These are phyloP conservation scores for Zygogramma bicolorata DNA, from an alignment of 2,888 invertebrate species.

Conservation along the genomic window DNA sequence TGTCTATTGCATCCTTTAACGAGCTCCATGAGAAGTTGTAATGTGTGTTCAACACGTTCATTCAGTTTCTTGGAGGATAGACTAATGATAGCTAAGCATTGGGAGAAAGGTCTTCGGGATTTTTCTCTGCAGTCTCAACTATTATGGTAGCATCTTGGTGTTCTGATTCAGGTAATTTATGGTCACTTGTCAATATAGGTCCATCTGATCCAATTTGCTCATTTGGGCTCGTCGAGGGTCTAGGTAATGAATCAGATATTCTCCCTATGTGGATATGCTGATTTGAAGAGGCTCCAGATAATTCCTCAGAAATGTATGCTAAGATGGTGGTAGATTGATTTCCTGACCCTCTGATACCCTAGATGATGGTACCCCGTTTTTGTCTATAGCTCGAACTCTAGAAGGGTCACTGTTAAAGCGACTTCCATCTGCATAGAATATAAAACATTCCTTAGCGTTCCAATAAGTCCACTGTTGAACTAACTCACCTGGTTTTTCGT, in stretches of 20 bases:
- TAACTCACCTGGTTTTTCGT: slow-evolving; percentile 38
- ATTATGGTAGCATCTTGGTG: background rate
- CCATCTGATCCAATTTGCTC: background rate
- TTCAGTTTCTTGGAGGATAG: slow-evolving; percentile 8
- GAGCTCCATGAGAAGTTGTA: too few relatives aligned
- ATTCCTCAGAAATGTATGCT: background rate
- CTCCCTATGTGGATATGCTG: background rate
- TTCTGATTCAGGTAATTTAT: slow-evolving; percentile 5
- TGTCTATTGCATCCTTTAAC: too few relatives aligned
- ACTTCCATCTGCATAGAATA: slow-evolving; percentile 51
- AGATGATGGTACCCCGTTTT: too few relatives aligned
- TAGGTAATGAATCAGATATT: slow-evolving; percentile 7
- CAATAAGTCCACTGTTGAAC: slow-evolving; percentile 27
- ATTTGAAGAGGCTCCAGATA: background rate
- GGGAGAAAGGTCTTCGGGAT: background rate
- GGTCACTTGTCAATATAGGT: slow-evolving; percentile 3
- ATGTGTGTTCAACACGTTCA: too few relatives aligned
- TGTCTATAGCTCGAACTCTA: too few relatives aligned
- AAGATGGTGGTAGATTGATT: too few relatives aligned
- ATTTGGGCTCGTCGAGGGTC: background rate
- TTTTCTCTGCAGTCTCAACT: slow-evolving; percentile 11
- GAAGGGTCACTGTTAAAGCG: slow-evolving; percentile 49
- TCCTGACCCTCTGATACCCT: too few relatives aligned
- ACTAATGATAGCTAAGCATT: slow-evolving; percentile 12
- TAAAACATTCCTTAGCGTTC: slow-evolving; percentile 32